Evolutionary conservation across 2,113 vertebrate species (phyloP).

Genomic region (Alces alces): DNA sequence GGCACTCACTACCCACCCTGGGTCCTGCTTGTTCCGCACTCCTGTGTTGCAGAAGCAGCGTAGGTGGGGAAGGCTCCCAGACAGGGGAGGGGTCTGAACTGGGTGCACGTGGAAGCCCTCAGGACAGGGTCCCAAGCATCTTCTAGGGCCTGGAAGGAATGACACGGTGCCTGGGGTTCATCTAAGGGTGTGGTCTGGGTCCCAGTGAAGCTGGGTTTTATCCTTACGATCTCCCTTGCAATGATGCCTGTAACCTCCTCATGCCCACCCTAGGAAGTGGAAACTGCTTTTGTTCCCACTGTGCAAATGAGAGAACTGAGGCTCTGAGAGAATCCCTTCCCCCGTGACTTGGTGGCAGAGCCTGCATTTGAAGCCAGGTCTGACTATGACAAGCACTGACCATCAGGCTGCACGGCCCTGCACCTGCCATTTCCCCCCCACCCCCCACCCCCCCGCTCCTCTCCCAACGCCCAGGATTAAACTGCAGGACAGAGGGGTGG

Average conservation of each 20-base stretch:
- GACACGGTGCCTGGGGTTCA: neutral
- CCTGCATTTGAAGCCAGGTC: neutral
- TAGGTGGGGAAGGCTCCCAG: too few species aligned
- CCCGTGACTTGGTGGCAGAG: neutral
- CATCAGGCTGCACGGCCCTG: accelerated
- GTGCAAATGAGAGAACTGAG: neutral
- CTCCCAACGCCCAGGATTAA: neutral
- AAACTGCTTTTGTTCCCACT: neutral
- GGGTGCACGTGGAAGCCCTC: too few species aligned
- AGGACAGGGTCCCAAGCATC: neutral
- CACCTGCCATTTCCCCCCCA: too few species aligned
- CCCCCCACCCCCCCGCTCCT: neutral
- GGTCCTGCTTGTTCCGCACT: neutral
- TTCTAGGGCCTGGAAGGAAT: neutral
- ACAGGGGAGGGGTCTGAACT: neutral
- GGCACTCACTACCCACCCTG: neutral
- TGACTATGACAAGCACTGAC: neutral
- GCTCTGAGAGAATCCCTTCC: neutral
- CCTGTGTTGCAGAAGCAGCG: neutral
- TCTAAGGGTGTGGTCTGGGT: neutral
- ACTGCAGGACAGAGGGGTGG: neutral
- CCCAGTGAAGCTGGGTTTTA: too few species aligned
- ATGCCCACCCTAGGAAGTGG: too few species aligned
- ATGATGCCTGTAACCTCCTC: neutral
- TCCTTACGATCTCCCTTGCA: neutral